Conservation (phyloP, 2,888 invertebrate genomes). For the Amiota communis region DNA sequence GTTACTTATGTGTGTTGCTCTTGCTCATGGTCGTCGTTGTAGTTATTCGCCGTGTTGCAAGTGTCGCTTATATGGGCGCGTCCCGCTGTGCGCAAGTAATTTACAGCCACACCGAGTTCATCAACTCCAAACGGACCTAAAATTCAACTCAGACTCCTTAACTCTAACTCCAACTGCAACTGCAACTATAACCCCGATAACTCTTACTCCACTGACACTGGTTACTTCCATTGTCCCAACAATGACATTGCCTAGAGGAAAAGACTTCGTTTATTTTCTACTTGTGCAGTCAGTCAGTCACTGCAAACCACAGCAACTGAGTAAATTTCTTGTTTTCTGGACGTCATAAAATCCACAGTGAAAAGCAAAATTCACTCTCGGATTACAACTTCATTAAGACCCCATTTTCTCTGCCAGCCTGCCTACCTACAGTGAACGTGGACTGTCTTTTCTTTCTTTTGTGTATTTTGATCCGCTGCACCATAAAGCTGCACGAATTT, state of each 20-base stretch:
- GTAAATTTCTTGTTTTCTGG: too few species aligned
- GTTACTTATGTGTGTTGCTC: conserved; percentile 4
- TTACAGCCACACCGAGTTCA: conserved; percentile 68
- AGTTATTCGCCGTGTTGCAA: conserved; percentile 51
- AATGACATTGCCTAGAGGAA: too few species aligned
- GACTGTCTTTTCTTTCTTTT: too few species aligned
- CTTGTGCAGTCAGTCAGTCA: too few species aligned
- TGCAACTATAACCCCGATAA: background rate
- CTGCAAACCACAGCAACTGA: too few species aligned
- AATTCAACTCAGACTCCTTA: too few species aligned
- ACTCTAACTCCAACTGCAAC: background rate
- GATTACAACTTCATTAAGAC: conserved; percentile 59
- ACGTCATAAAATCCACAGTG: too few species aligned
- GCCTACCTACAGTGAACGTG: background rate
- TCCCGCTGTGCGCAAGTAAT: conserved; percentile 66
- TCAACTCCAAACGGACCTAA: conserved; percentile 49
- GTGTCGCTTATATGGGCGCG: conserved; percentile 53
- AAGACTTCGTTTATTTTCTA: too few species aligned
- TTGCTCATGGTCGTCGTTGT: conserved; percentile 1
- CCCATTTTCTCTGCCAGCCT: background rate
- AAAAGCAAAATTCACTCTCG: conserved; percentile 22
- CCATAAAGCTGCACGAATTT: conserved; percentile 42
- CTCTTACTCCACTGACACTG: background rate
- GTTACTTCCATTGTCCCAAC: background rate
- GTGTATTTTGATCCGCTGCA: too few species aligned